These are phyloP conservation scores for Harpegnathos saltator DNA, from an alignment of 1,140 invertebrate genomes.

Conservation along the genomic window DNA sequence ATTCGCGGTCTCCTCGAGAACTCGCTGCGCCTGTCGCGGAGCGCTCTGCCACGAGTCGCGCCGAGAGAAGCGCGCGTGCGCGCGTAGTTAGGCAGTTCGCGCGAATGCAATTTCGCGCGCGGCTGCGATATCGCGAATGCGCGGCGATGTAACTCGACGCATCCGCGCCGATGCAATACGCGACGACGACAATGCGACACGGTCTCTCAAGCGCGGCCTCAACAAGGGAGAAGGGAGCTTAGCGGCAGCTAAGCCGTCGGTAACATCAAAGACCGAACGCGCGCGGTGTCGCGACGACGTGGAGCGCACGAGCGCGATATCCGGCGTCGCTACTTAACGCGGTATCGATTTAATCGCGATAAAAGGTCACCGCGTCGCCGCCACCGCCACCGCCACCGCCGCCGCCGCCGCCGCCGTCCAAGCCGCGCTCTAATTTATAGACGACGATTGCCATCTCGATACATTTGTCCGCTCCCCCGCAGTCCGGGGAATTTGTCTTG, in stretches of 20 bases:
- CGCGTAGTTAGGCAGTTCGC: not conserved
- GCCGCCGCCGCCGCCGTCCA: slow-evolving; percentile 21
- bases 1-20: not conserved
- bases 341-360: slow-evolving; percentile 81
- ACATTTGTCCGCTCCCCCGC: slow-evolving; percentile 68
- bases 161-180: slow-evolving; percentile 23
- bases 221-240: not conserved
- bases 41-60: no score
- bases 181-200: slow-evolving; percentile 36
- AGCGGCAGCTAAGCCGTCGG: no score
- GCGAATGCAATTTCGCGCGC: slow-evolving; percentile 28
- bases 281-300: not conserved
- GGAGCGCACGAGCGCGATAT: slow-evolving; percentile 1
- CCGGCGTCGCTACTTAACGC: slow-evolving; percentile 68
- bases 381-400: slow-evolving; percentile 18
- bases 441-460: slow-evolving; percentile 63
- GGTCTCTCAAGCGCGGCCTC: slow-evolving; percentile 39
- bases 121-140: slow-evolving; percentile 21
- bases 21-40: not conserved
- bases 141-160: not conserved
- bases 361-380: slow-evolving; percentile 72
- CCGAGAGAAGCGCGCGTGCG: no score
- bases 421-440: slow-evolving; percentile 74
- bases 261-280: slow-evolving; percentile 54
- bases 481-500: slow-evolving; percentile 72